Base-by-base conservation (phyloP, 2,888 invertebrate genomes). In the Ryuthela nishihirai region DNA sequence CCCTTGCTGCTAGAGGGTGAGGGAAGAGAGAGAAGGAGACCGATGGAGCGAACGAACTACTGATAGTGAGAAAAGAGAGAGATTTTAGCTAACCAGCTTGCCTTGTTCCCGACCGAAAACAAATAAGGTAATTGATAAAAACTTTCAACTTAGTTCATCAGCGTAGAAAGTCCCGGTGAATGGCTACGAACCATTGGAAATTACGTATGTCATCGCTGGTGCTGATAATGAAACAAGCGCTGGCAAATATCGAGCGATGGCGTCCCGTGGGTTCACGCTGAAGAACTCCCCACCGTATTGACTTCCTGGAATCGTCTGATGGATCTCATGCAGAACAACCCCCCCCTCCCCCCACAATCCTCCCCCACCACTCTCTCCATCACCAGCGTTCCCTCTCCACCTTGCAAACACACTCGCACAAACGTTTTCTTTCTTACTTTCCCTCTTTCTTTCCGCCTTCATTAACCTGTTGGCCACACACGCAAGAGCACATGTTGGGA, bases 121-220 rank as follows among this genome's bases (percentile, higher is more conserved):
- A 59, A 59, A 59, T 59, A 59, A 53, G 47, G 58, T 59, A 53
- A 59, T 59, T 59, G 58, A 59, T 59, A 59, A 59, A 59, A 59
- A 59, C 53, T 59, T 59, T 59, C 59, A 53, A 53, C 53, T 59
- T 53, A 53, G 58, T 58, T 58, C 58, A 58, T 58, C 58, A 58
- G 42, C 36, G 25, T 42, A 12, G 26, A 18, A 25, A 46, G 36
- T 20, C 24, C 20, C 45, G 26, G 35, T 24, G 40, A 41, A 54
- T 54, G 29, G 9, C 12, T 29, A 7, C 29, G 9, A 7, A 9
- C 48, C 42, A 59, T 59, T 53, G 59, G 47, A 59, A 59, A 59
- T 59, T 59, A 59, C 59, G 59, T 59, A 59, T 59, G 59, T 59
- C 59, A 59, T 59, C 59, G 53, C 53, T 42, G 40, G 46, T 44